Evolutionary conservation across 2,113 vertebrate species (phyloP), one percentile per base, ranked within the genome.

Genomic region (Petrocephalus zakoni): DNA sequence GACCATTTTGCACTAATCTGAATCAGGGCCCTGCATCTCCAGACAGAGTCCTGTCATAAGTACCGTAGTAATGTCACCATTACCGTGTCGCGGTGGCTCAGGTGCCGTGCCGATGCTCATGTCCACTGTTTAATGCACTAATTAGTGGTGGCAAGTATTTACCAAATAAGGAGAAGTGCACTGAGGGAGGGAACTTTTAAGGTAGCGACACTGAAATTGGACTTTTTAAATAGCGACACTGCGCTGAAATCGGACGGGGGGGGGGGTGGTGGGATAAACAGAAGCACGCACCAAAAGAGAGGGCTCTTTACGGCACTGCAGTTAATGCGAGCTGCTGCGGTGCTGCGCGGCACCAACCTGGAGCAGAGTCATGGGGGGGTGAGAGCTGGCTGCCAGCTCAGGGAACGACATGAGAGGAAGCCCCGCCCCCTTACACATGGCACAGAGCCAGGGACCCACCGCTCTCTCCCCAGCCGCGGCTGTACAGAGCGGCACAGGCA

Each of bases 371-470:
- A 87, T 58, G 47, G 52, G 22, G 17, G 85, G 34, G 61, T 87
- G 88, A 87, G 49, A 87, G 85, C 85, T 82, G 85, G 85, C 61
- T 10, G 17, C 4, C 13, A 21, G 53, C 56, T 89, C 52, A 87
- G 88, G 1, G 68, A 15, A 11, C 34, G 25, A 87, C 88, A 89
- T 89, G 56, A 89, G 86, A 89, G 64, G 5, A 22, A 5, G 34
- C 10, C 29, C 68, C 5, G 52, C 82, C 37, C 64, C 64, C 64
- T 72, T 25, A 0, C 64, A 29, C 64, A 8, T 61, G 58, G 58
- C n/a, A 9, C n/a, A 64, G 0, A 22, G 58, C 10, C 61, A 85
- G 42, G 11, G 82, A 53, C 34, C 6, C 29, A 4, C 19, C 56
- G 34, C 25, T 85, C 19, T 15, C 78, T 46, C 58, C 58, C 58